These are phyloP conservation scores for Epinephelus cyanopodus DNA, from an alignment of 2,113 vertebrate genomes.

Conservation along the genomic window DNA sequence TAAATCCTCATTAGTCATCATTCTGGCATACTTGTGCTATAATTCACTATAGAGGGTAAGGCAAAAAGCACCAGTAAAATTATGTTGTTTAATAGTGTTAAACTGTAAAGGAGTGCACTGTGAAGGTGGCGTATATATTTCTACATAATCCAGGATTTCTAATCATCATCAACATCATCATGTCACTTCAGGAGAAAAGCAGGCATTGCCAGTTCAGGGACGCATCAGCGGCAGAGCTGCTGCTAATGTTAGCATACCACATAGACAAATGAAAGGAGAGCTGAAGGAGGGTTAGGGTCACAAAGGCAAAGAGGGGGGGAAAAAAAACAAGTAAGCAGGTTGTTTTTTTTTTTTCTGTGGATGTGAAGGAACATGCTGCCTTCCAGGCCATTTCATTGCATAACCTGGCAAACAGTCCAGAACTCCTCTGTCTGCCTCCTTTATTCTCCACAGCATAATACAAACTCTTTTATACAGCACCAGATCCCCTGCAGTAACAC, in stretches of 20 bases:
- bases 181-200: background rate
- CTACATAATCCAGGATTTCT: background rate
- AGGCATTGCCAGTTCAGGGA: slow-evolving; percentile 3
- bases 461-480: slow-evolving; percentile 24
- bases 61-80: background rate
- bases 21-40: background rate
- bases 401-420: slow-evolving; percentile 12
- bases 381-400: background rate
- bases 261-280: slow-evolving; percentile 11
- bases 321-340: background rate
- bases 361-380: background rate
- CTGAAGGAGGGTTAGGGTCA: background rate
- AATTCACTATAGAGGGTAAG: background rate
- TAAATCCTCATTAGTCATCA: background rate
- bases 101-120: background rate
- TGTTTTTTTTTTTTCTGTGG: background rate
- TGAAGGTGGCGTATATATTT: background rate
- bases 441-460: slow-evolving; percentile 24
- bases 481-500: slow-evolving; percentile 40
- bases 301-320: background rate
- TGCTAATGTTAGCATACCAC: slow-evolving; percentile 8
- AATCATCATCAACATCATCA: background rate
- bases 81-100: background rate
- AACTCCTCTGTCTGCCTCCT: background rate
- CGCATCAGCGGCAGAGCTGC: background rate